Percentiles rank a stretch among this genome's conserved stretches.
phyloP scores from a whole-genome alignment of 2,113 vertebrate genomes.

The Pavo muticus region DNA sequence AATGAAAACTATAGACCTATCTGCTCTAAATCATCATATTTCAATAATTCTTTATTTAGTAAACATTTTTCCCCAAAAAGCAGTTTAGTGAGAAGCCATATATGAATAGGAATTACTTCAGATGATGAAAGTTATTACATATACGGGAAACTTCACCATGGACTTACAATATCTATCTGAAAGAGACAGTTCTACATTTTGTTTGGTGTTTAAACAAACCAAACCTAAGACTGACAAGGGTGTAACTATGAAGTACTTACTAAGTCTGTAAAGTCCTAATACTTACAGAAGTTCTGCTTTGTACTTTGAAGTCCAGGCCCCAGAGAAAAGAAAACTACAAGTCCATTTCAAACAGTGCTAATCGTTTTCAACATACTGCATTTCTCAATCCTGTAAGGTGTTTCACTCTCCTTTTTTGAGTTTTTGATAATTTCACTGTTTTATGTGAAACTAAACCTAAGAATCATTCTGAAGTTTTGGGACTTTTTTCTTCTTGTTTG shows the following conservation, averaged over 20 bases:
- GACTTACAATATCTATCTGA: background rate
- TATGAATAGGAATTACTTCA: background rate
- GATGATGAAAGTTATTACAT: background rate
- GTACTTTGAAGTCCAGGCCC: background rate
- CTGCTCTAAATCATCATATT: background rate
- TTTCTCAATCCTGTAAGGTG: background rate
- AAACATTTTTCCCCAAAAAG: background rate
- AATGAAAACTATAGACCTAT: background rate
- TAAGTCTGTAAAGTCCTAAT: background rate
- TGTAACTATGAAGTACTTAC: background rate
- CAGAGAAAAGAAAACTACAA: background rate
- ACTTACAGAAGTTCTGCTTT: background rate
- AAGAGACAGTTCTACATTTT: background rate
- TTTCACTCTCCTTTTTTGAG: background rate
- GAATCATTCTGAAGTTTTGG: background rate
- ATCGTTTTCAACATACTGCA: background rate
- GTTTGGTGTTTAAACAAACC: background rate
- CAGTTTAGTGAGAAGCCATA: background rate
- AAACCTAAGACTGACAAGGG: background rate
- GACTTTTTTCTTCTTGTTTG: background rate
- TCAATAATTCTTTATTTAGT: background rate
- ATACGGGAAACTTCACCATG: background rate
- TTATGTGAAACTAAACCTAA: background rate
- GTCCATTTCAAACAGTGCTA: background rate
- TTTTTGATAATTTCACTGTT: background rate